Evolutionary conservation across 2,888 invertebrate genomes (phyloP), one percentile per base, ranked within the genome.

Genomic region (Pyrocoelia pectoralis): DNA sequence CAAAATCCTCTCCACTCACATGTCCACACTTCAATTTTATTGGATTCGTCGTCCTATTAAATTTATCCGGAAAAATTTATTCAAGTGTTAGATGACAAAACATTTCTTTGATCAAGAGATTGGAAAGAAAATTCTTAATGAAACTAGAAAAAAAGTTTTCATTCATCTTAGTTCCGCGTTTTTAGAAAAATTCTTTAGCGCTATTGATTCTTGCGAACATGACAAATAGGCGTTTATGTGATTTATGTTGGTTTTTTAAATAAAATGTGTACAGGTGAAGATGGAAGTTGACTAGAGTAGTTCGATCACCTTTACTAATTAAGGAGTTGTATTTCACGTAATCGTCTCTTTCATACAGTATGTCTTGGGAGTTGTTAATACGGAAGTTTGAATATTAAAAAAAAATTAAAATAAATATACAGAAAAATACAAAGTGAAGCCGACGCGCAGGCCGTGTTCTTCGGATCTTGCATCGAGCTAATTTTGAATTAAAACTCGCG

Each of bases 401-500:
- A 46, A 46, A 46, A 17, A n/a, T n/a, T 43, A 43, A 43, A 24
- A 46, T 18, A 46, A 46, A 46, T 46, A 46, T 18, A 18, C 18
- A 18, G 14, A 18, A 17, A 46, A 17, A 46, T 46, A 46, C 46
- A 46, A 46, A 46, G 51, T 41, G 65, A 46, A 56, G 54, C 48
- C 60, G 58, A 49, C 60, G 65, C 60, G 57, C 61, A 50, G 10
- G 51, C 62, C 70, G 65, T 64, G 63, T 58, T 68, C 70, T 46
- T 46, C 46, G 18, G 68, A 66, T 54, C 70, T 70, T 64, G 63
- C 61, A 66, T 67, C 65, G 66, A 69, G 69, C 72, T 73, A 74
- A 73, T 73, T 74, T 73, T 70, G 71, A 73, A 73, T 72, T 70
- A 72, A 72, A 73, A 70, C 68, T 68, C 70, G 70, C 70, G 67